phyloP scores from a whole-genome alignment of 2,797 vertebrate genomes.

The Enteromius treurensis region DNA sequence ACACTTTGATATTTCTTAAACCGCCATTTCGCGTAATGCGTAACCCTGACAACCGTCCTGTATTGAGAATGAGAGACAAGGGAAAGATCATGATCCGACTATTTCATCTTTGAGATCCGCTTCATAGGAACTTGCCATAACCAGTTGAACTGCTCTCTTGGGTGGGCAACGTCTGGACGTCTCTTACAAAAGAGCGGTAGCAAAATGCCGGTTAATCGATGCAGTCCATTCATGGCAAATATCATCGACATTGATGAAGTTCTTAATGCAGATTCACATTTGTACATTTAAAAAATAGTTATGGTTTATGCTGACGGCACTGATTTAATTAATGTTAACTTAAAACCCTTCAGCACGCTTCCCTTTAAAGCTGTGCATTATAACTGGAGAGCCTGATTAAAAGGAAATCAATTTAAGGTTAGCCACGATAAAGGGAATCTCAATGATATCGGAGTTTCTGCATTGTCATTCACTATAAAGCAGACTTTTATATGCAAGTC shows the following conservation, averaged over 20 bases:
- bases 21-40: constrained; percentile 76
- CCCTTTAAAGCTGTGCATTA: background rate
- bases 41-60: constrained; percentile 83
- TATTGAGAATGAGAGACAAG: constrained; percentile 38
- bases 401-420: background rate
- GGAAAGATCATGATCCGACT: constrained; percentile 16
- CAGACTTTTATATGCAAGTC: constrained; percentile 1
- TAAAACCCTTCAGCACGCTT: background rate
- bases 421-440: background rate
- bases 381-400: background rate
- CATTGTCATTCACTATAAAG: background rate
- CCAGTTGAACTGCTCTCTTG: constrained; percentile 5
- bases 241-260: background rate
- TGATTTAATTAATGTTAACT: constrained; percentile 5
- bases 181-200: background rate
- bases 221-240: background rate
- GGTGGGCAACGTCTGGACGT: background rate
- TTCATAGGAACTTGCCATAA: constrained; percentile 25
- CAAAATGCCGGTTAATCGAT: background rate
- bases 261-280: constrained; percentile 8
- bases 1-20: constrained; percentile 85
- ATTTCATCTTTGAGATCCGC: background rate
- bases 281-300: background rate
- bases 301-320: background rate
- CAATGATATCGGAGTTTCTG: background rate